Evolutionary conservation across 92 coral and sea anemone genomes (phyloP), one percentile per base, ranked within the genome.

Genomic region (Epizoanthus stellaris): DNA sequence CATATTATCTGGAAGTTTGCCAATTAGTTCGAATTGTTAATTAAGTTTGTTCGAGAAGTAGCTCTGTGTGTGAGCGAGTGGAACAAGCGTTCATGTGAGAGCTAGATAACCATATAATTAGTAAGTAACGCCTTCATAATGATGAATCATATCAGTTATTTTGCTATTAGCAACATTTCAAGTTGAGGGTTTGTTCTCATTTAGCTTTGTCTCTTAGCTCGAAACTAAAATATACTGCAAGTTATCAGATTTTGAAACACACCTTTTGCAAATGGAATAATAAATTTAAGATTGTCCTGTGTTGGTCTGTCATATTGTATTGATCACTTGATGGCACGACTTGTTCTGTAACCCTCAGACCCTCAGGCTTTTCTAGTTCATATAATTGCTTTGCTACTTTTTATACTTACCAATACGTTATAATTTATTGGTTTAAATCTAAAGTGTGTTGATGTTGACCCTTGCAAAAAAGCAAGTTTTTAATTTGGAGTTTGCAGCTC

Each of bases 91-190:
- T 53, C 52, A 58, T 76, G 82, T 76, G 82, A 76, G 68, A 76
- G 15, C 54, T 17, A 64, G 72, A 79, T 79, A 79, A 64, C 43
- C 16, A n/a, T 20, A 11, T 77, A 77, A 77, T 77, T 79, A 70
- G 71, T 61, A 30, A 42, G 42, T 79, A 70, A 79, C 83, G 70
- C 83, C 83, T 79, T 79, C 60, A 45, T 15, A 45, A 62, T 79
- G 71, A 43, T 52, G 61, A 19, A 57, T 79, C 45, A n/a, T 39
- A 40, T 11, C 39, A 61, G 40, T 77, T 49, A 45, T 61, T 60
- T 9, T 34, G 61, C 72, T 17, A 79, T 79, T 64, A 62, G 53
- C 59, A 77, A 39, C 60, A 62, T 77, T 77, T 77, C 71, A 76
- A 42, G 53, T 60, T 76, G 15, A 43, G 45, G n/a, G 3, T 19